Conservation (phyloP, 2,113 vertebrate genomes). For the Tonatia bakeri region DNA sequence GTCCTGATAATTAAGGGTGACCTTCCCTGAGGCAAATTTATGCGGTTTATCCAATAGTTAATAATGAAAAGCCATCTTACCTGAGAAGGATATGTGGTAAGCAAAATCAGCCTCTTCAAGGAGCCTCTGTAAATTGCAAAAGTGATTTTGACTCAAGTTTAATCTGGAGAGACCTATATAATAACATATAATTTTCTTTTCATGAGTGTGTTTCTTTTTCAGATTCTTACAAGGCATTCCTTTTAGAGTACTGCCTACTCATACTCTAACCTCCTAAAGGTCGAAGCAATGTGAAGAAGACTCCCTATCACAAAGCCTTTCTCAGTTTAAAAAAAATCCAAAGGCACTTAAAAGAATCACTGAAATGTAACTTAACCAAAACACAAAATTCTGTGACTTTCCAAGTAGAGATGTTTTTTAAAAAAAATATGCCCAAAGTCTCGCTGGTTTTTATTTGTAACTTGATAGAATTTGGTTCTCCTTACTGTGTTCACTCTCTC, state of each 20-base stretch:
- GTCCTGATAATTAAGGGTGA: background rate
- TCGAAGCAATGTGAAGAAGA: background rate
- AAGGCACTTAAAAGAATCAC: background rate
- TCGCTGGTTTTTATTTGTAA: slow-evolving; percentile 54
- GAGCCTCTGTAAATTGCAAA: background rate
- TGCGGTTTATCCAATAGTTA: background rate
- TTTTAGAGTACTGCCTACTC: background rate
- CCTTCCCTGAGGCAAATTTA: background rate
- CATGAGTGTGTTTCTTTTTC: background rate
- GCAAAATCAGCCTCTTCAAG: background rate
- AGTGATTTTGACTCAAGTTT: background rate
- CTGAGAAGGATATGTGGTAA: background rate
- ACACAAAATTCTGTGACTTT: background rate
- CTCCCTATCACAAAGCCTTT: background rate
- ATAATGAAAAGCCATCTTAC: background rate
- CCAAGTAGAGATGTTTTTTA: background rate
- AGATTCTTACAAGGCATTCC: background rate
- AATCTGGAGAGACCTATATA: background rate
- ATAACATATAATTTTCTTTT: background rate
- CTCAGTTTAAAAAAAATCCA: background rate
- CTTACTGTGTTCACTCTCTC: slow-evolving; percentile 1
- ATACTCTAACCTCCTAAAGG: background rate
- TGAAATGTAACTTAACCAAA: background rate
- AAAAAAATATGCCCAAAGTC: background rate
- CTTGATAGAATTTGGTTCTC: slow-evolving; percentile 26